Evolutionary conservation across 2,888 invertebrate species (phyloP), one percentile per base, ranked within the genome.

Genomic region (Caenorhabditis sp.): DNA sequence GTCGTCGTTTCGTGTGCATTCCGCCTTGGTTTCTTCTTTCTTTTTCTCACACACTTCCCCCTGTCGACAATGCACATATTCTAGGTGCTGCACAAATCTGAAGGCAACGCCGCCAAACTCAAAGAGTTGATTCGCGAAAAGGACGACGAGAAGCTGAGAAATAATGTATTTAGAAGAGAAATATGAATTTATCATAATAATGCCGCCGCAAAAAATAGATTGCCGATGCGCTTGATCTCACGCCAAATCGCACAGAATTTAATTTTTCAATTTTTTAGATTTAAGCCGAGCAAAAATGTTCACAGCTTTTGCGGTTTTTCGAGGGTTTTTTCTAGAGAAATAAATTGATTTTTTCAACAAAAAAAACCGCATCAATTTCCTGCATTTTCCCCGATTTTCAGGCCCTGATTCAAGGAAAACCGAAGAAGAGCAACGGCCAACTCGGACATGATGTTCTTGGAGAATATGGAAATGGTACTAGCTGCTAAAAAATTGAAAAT

Each of bases 401-500:
- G 85, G 80, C 80, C 18, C 50, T 85, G 22, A 72, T 79, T 15
- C 72, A 77, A 68, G 82, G 80, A 47, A 56, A 58, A 56, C 53
- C 69, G 18, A 70, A 74, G 35, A 62, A 58, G 22, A 58, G 55
- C 13, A 51, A 44, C n/a, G 47, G 18, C 35, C 60, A 84, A n/a
- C 35, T 85, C 55, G 82, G 85, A 56, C 82, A 87, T 37, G 84
- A 84, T 69, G 79, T 84, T 0, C 72, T 87, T 0, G 82, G 84
- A 56, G 84, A 85, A 9, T 89, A 89, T 71, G 89, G 88, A 55
- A 89, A 86, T 67, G 88, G 88, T 87, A n/a, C 62, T 40, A 32
- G 32, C 32, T 32, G 4, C 32, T n/a, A 35, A 11, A 20, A 11
- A 11, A 13, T 40, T 40, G 32, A 32, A 32, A 40, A 13, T 40